Base-by-base conservation (phyloP, 2,113 vertebrate genomes). In the Gymnogyps californianus region DNA sequence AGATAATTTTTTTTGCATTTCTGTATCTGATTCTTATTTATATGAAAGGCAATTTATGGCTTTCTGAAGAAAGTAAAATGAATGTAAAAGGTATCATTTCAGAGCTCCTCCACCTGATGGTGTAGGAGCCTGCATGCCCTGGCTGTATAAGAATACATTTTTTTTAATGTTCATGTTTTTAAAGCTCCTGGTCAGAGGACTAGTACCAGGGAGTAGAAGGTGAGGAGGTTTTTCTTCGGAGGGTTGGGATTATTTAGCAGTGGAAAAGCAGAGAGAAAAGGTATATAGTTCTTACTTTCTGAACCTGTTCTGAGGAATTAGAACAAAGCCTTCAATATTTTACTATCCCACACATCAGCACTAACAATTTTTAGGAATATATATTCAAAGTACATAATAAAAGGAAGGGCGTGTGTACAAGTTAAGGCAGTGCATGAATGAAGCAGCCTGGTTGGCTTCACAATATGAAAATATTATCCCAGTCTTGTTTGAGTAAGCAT, bases 401-500 rank as follows among this genome's bases (percentile, higher is more conserved):
- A 83, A 77, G 49, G 49, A 83, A 80, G 22, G 22, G 26, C 2
- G 1, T 0, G 0, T 54, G 38, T 46, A 22, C 29, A 59, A 46
- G 70, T 34, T 67, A 34, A 92, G 44, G 74, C 69, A 49, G 54
- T 26, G 28, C 28, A 26, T 83, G 93, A 87, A 28, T 83, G 79
- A 75, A 91, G 51, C 42, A 87, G 58, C 12, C 2, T 70, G 32
- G 19, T 51, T 91, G 84, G 55, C 79, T 92, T 96, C 79, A 77
- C 64, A 67, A 7, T 67, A 8, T 64, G 67, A 75, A 91, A 93
- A 83, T 62, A 36, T 55, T 72, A 58, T 62, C 49, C 55, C 52
- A 64, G 47, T 59, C 75, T 77, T 84, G 51, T 91, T 64, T 76
- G 84, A 83, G 42, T 91, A 90, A 91, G n/a, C 34, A 32, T 78